Conservation (phyloP, 2,888 invertebrate genomes). For the Lasioglossum villosulum region DNA sequence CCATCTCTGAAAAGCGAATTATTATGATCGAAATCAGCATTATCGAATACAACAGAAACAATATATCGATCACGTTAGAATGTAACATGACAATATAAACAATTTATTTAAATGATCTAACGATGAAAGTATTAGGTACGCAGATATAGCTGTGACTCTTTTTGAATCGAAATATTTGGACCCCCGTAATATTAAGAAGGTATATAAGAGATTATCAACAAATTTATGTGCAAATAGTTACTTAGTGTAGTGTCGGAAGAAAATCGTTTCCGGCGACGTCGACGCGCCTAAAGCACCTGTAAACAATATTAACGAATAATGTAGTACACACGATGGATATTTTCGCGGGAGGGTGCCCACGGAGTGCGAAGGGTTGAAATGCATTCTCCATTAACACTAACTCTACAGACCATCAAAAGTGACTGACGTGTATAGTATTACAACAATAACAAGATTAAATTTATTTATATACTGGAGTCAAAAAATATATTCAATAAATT, state of each 20-base stretch:
- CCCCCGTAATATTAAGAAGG: neutral
- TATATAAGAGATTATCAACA: neutral
- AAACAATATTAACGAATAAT: neutral
- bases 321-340: too few species aligned
- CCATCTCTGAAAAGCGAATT: neutral
- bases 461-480: too few species aligned
- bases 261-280: neutral
- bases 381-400: neutral
- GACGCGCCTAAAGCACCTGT: neutral
- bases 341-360: too few species aligned
- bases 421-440: too few species aligned
- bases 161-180: too few species aligned
- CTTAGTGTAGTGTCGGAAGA: neutral
- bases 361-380: neutral
- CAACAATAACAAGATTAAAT: too few species aligned
- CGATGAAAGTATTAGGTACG: neutral
- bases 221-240: neutral
- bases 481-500: too few species aligned
- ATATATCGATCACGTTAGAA: neutral
- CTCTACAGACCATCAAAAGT: too few species aligned
- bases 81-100: neutral
- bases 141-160: too few species aligned
- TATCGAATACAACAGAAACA: neutral
- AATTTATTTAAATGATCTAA: neutral
- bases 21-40: neutral